Evolutionary conservation across 2,113 vertebrate species (phyloP), one percentile per base, ranked within the genome.

Genomic region (Tetrao urogallus): DNA sequence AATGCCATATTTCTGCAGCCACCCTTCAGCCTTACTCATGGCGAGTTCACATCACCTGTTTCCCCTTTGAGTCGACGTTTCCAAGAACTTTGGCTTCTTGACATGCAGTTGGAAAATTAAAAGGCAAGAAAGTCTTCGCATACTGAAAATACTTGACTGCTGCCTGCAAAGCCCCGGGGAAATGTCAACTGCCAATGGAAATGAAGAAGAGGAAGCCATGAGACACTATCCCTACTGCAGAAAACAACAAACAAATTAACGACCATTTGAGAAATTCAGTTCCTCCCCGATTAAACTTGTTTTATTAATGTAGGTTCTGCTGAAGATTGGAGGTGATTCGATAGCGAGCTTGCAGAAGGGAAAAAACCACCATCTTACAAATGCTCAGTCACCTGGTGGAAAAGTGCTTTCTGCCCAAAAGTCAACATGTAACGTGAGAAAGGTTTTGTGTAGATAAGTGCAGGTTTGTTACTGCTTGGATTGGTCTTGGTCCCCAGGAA

Each of bases 11-110:
- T 92, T 71, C 84, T 91, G 78, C 64, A 81, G 90, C 90, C 82
- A 93, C 90, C 81, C 76, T 92, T 61, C 86, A 69, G 86, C 88
- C 78, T 96, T 94, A 84, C 83, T 96, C 94, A 95, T 71, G 84
- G 90, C 8, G 11, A 94, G 66, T 67, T 92, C 92, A 72, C 86
- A 97, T 97, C 96, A 96, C 96, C 94, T 96, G 95, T 78, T 96
- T 97, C 95, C 93, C 95, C 79, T 91, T 5, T 77, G 93, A 97
- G 88, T 27, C 27, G 86, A 95, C 82, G 61, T 97, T 97, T 95
- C 96, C 96, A 96, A 96, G 82, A 93, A 88, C 27, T 84, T 88
- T 90, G 93, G 85, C 95, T 96, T 92, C 86, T 88, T 89, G 83
- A 86, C 30, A 16, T 32, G 54, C 19, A 36, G 30, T 38, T 92